Percentiles rank a stretch among this genome's conserved stretches.
These are phyloP conservation scores for Rhizoglyphus robini DNA, from an alignment of 1,140 invertebrate genomes.

Conservation along the genomic window DNA sequence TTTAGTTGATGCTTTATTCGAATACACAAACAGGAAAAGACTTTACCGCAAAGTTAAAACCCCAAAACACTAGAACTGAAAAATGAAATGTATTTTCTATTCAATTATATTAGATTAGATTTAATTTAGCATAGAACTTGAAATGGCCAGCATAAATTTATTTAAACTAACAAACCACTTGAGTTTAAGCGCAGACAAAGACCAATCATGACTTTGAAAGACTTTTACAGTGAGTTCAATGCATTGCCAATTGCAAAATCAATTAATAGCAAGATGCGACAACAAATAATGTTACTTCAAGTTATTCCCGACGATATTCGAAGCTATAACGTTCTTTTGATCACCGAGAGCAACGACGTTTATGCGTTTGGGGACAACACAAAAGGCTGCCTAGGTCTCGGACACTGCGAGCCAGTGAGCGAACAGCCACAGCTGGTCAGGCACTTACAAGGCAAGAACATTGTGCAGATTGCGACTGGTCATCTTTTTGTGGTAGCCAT, in stretches of 20 bases:
- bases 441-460: not conserved
- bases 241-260: not conserved
- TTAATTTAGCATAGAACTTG: too few relatives aligned
- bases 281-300: not conserved
- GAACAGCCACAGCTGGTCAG: not conserved
- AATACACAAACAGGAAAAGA: too few relatives aligned
- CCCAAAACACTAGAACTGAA: too few relatives aligned
- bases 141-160: too few relatives aligned
- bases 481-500: not conserved
- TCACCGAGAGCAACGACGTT: not conserved
- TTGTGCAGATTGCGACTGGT: not conserved
- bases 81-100: too few relatives aligned
- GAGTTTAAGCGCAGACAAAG: too few relatives aligned
- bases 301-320: not conserved
- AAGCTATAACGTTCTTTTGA: not conserved
- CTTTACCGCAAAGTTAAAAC: too few relatives aligned
- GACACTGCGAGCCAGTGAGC: too few relatives aligned
- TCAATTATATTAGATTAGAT: too few relatives aligned
- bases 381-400: too few relatives aligned
- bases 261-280: not conserved
- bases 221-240: not conserved
- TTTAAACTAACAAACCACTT: too few relatives aligned
- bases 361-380: not conserved
- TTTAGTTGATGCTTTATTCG: too few relatives aligned
- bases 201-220: not conserved